Percentiles rank a stretch among this genome's conserved stretches.
Conservation (phyloP, 2,888 invertebrate species). For the Bibio marci region DNA sequence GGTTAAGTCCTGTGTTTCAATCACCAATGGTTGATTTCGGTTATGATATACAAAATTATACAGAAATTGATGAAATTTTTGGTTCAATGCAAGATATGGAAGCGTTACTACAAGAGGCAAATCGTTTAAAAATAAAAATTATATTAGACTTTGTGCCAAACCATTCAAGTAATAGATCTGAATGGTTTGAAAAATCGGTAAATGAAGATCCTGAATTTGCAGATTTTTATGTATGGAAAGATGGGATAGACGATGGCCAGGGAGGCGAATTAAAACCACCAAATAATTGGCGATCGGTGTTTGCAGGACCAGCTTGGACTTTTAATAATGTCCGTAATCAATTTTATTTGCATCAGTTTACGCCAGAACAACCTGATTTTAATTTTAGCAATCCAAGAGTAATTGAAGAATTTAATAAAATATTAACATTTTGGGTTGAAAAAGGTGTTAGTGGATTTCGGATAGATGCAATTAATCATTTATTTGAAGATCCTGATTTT, state of each 20-base stretch:
- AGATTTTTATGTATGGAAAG: conserved; percentile 54
- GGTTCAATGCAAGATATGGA: conserved; percentile 57
- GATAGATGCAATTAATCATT: conserved; percentile 53
- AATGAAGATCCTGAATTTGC: conserved; percentile 40
- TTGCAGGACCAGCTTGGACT: conserved; percentile 57
- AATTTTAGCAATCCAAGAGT: conserved; percentile 58
- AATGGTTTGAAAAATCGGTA: conserved; percentile 59
- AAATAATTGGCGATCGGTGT: conserved; percentile 58
- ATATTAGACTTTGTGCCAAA: conserved; percentile 53
- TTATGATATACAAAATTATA: conserved; percentile 57
- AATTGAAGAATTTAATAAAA: conserved; percentile 45
- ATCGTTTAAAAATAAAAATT: conserved; percentile 36
- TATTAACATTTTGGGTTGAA: conserved; percentile 60
- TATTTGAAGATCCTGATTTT: conserved; percentile 39
- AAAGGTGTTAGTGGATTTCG: conserved; percentile 77
- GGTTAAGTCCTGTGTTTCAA: conserved; percentile 48
- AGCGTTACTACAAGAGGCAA: conserved; percentile 35
- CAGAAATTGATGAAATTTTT: conserved; percentile 45
- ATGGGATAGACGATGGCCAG: conserved; percentile 24
- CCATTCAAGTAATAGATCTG: conserved; percentile 54
- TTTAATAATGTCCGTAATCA: conserved; percentile 46
- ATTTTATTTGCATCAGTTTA: conserved; percentile 69
- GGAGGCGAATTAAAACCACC: conserved; percentile 37
- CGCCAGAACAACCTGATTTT: conserved; percentile 58
- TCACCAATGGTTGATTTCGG: conserved; percentile 60